Percentiles rank a stretch among this genome's conserved stretches.
Evolutionary conservation across 2,888 invertebrate species (phyloP).

Genomic region (Prosopocoilus inquinatus): DNA sequence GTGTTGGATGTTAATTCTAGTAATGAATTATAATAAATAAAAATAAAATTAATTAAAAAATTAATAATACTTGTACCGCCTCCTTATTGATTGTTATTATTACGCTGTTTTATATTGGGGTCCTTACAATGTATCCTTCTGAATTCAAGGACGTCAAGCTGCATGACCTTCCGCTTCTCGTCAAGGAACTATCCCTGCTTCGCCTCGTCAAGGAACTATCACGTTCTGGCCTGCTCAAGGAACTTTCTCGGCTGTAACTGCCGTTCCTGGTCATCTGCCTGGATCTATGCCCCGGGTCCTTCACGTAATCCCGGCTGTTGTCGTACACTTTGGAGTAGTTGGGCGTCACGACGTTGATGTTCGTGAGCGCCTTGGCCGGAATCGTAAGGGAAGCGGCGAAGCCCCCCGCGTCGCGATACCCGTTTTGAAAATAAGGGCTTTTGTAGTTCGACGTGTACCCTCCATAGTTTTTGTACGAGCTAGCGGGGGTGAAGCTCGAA

Average conservation of each 20-base stretch:
- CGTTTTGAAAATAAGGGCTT: constrained; percentile 52
- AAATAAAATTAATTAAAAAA: no score
- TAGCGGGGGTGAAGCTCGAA: constrained; percentile 33
- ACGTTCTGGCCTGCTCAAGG: constrained; percentile 44
- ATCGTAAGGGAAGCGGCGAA: constrained; percentile 65
- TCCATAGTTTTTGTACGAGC: constrained; percentile 19
- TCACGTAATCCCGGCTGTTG: constrained; percentile 38
- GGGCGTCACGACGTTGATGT: constrained; percentile 59
- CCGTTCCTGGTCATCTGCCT: constrained; percentile 37
- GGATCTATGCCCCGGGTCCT: constrained; percentile 51
- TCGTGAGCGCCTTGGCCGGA: constrained; percentile 59
- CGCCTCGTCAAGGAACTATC: no score
- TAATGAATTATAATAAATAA: no score
- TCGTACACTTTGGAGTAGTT: constrained; percentile 48
- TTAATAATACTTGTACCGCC: no score
- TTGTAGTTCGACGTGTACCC: constrained; percentile 42
- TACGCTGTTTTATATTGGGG: no score
- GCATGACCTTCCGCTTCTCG: constrained; percentile 57
- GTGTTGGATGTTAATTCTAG: no score
- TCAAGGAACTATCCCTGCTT: constrained; percentile 42
- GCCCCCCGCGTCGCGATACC: constrained; percentile 58
- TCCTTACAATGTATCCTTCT: constrained; percentile 82
- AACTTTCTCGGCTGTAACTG: constrained; percentile 42
- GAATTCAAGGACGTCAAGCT: constrained; percentile 72
- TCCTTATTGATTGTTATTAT: no score